phyloP scores from a whole-genome alignment of 2,888 invertebrate species.

The Drosophila paranaensis region DNA sequence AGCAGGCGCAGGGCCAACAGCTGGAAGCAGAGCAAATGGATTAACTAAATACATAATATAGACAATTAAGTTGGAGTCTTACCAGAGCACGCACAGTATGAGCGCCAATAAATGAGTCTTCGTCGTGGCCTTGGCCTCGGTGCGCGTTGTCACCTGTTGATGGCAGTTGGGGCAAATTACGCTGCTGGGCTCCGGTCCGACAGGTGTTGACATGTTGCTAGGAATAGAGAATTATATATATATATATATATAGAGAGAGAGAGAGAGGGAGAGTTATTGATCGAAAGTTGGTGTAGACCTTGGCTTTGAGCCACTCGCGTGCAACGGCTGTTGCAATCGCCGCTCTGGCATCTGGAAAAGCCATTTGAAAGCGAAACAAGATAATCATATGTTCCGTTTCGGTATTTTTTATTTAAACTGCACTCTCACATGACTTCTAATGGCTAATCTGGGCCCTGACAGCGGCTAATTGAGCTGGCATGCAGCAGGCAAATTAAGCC shows the following conservation, averaged over 20 bases:
- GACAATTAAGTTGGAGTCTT: constrained; percentile 26
- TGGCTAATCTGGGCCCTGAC: constrained; percentile 2
- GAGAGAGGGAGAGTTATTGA: constrained; percentile 19
- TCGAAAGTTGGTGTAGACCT: constrained; percentile 26
- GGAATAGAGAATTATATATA: background rate
- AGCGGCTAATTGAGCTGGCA: constrained; percentile 43
- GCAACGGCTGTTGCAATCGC: constrained; percentile 21
- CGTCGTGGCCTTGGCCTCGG: constrained; percentile 75
- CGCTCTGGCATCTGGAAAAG: constrained; percentile 26
- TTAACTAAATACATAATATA: background rate
- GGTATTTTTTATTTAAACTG: background rate
- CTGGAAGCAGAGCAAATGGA: constrained; percentile 47
- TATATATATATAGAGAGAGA: too few relatives aligned
- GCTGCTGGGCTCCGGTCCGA: constrained; percentile 68
- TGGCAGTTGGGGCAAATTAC: constrained; percentile 85
- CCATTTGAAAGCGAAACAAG: constrained; percentile 13
- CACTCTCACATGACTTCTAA: constrained; percentile 17
- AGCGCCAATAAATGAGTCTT: constrained; percentile 82
- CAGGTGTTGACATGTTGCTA: constrained; percentile 62
- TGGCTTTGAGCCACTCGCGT: constrained; percentile 1
- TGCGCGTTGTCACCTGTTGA: constrained; percentile 84
- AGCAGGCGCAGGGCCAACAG: constrained; percentile 86
- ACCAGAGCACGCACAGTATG: constrained; percentile 77
- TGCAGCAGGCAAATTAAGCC: constrained; percentile 41
- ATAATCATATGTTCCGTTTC: background rate